Evolutionary conservation across 2,888 invertebrate genomes (phyloP).

Genomic region (Noctuana brunneofusca): DNA sequence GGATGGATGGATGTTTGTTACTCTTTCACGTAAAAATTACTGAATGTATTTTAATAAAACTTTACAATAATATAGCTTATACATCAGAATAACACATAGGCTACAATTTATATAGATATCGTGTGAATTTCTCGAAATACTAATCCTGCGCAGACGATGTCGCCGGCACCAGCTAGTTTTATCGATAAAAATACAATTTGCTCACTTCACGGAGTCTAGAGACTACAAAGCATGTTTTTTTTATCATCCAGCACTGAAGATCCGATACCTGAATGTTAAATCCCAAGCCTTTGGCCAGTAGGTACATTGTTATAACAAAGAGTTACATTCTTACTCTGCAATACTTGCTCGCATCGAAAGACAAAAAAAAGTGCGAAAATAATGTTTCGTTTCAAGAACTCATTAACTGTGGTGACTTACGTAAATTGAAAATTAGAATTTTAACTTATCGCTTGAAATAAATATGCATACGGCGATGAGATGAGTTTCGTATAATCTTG

Average conservation of each 20-base stretch:
- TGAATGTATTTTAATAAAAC: too few relatives aligned
- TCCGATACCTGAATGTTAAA: slow-evolving; percentile 23
- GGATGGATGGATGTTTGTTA: too few relatives aligned
- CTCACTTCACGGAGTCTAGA: slow-evolving; percentile 6
- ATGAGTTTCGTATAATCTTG: not conserved
- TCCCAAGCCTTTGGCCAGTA: slow-evolving; percentile 9
- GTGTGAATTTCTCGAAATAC: too few relatives aligned
- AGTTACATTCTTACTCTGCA: slow-evolving; percentile 10
- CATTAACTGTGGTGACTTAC: slow-evolving; percentile 18
- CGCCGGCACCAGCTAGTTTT: too few relatives aligned
- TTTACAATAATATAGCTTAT: too few relatives aligned
- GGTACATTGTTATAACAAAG: slow-evolving; percentile 29
- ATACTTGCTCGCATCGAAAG: slow-evolving; percentile 15
- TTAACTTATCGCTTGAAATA: slow-evolving; percentile 6
- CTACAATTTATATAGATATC: too few relatives aligned
- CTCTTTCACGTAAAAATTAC: too few relatives aligned
- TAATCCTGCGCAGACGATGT: too few relatives aligned
- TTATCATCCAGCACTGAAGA: slow-evolving; percentile 22
- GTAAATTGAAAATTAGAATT: slow-evolving; percentile 18
- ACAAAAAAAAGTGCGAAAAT: slow-evolving; percentile 21
- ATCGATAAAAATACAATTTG: too few relatives aligned
- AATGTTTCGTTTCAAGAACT: slow-evolving; percentile 19
- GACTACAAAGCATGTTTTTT: slow-evolving; percentile 29
- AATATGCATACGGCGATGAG: not conserved
- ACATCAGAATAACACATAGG: too few relatives aligned